Base-by-base conservation (phyloP, 2,888 invertebrate species). In the Melinaea menophilus region DNA sequence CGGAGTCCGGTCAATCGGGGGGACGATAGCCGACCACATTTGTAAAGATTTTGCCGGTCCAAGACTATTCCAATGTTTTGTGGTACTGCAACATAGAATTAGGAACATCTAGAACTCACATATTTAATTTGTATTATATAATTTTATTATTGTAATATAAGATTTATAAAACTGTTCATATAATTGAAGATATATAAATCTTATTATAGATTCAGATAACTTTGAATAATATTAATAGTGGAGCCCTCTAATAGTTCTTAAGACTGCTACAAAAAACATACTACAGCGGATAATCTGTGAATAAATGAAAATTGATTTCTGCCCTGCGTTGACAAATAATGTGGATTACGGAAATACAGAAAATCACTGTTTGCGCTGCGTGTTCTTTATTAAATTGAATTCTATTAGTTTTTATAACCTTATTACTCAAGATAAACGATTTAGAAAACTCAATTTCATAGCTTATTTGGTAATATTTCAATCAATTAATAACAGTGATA, bases 241-340 rank as follows among this genome's bases (percentile, higher is more conserved):
- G 41, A 34, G 46, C 59, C 13, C 48, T 70, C 71, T 68, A 71
- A 35, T 59, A 67, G 62, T 69, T 65, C 62, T 34, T 62, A 66
- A 60, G 56, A 79, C 79, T 79, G 70, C 72, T 73, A 78, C 75
- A 79, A 81, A 80, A 82, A 83, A 78, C 80, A 76, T 82, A 84
- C 84, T 82, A 83, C 78, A 76, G 76, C 80, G 82, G 89, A 86
- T 90, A 89, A 90, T 90, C 89, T 79, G 84, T 84, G 84, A 90
- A 90, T 90, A 90, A 90, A 90, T 90, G 90, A 88, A 90, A 90
- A 90, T 90, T 90, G 90, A 90, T 90, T 90, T 88, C 85, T 88
- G 79, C 77, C 73, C 80, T 73, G 69, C 62, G 67, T 86, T 89
- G 89, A 90, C 90, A 90, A 90, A 90, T 90, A 88, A 75, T 78